A percentile compares a stretch with the other conserved stretches of the same genome.
Evolutionary conservation across 2,113 vertebrate species (phyloP).

Genomic region (Calidris pugnax): DNA sequence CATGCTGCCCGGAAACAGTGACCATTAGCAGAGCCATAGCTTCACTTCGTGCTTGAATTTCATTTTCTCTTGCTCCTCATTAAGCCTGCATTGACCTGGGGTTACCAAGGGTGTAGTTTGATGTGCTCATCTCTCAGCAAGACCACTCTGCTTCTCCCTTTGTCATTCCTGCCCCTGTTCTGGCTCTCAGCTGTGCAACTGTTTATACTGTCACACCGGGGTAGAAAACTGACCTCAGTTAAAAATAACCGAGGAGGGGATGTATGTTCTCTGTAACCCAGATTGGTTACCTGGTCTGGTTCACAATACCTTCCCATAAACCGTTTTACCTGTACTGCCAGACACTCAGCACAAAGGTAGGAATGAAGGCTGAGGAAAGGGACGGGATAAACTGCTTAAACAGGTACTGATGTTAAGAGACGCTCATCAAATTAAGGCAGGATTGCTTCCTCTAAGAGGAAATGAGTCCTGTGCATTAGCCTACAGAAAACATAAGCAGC

Average conservation of each 20-base stretch:
- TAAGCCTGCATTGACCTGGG: background rate
- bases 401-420: background rate
- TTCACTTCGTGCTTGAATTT: background rate
- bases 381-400: background rate
- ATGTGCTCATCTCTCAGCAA: background rate
- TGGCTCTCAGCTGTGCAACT: background rate
- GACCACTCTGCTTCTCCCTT: background rate
- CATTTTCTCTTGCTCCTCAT: background rate
- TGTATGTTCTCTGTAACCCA: background rate
- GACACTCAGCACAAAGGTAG: background rate
- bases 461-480: conserved; percentile 22
- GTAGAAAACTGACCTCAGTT: background rate
- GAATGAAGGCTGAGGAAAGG: background rate
- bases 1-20: background rate
- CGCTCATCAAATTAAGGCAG: background rate
- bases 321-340: background rate
- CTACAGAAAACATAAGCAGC: conserved; percentile 42
- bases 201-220: background rate
- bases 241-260: background rate
- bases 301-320: background rate
- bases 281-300: background rate
- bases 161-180: background rate
- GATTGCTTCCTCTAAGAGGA: conserved; percentile 30
- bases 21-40: background rate
- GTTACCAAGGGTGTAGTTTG: background rate